A percentile compares a stretch with the other conserved stretches of the same genome.
Evolutionary conservation across 2,113 vertebrate genomes (phyloP).

Genomic region (Condylura cristata): DNA sequence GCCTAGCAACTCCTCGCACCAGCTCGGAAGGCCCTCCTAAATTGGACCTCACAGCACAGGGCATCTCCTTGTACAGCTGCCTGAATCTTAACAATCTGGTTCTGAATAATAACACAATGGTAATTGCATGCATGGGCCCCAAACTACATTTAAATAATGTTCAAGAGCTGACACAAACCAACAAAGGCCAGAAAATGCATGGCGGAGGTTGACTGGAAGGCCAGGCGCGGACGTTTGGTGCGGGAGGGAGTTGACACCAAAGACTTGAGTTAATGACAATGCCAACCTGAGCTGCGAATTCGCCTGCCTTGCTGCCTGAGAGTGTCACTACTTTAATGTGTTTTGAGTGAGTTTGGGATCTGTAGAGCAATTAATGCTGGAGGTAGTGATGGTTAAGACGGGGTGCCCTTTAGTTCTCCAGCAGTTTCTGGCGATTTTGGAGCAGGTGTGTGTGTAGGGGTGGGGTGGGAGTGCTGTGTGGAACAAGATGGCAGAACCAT

Average conservation of each 20-base stretch:
- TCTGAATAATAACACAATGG: slow-evolving; percentile 73
- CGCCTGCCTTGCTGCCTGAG: slow-evolving; percentile 56
- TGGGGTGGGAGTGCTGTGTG: background rate
- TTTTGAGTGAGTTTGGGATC: slow-evolving; percentile 67
- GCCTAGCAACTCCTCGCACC: slow-evolving; percentile 76
- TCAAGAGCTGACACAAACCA: slow-evolving; percentile 80
- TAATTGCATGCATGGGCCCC: slow-evolving; percentile 81
- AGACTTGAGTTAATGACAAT: slow-evolving; percentile 79
- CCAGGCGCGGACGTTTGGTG: slow-evolving; percentile 21
- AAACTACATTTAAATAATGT: slow-evolving; percentile 84
- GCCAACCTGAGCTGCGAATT: slow-evolving; percentile 66
- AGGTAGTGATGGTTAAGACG: slow-evolving; percentile 50
- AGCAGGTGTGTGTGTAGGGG: background rate
- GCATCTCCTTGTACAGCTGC: slow-evolving; percentile 82
- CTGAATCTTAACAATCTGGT: slow-evolving; percentile 79
- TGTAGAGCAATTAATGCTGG: slow-evolving; percentile 69
- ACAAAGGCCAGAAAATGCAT: slow-evolving; percentile 79
- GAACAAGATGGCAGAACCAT: background rate
- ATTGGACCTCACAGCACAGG: slow-evolving; percentile 78
- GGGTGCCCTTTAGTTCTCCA: slow-evolving; percentile 48
- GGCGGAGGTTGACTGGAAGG: slow-evolving; percentile 61
- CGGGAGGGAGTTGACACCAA: slow-evolving; percentile 67
- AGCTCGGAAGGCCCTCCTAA: slow-evolving; percentile 78
- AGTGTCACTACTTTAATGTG: slow-evolving; percentile 63
- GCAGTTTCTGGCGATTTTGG: background rate